Base-by-base conservation (phyloP, 2,797 vertebrate genomes). In the Otus scops region DNA sequence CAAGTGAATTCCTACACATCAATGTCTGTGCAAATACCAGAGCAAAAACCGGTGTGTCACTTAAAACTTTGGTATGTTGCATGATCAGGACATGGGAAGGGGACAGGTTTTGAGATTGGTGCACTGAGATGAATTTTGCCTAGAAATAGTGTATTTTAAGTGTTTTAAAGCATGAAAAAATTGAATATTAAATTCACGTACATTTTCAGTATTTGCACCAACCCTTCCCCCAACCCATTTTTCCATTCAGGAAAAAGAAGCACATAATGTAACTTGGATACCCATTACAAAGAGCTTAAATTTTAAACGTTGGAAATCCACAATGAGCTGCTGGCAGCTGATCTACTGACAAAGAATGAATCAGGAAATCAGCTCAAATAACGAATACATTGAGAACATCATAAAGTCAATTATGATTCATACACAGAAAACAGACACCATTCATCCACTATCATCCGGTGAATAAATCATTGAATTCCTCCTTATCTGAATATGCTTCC, bases 331-430 rank as follows among this genome's bases (percentile, higher is more conserved):
- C 90, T 94, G 86, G 95, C 92, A 95, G 57, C 56, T 1, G 1
- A 68, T 26, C 73, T 61, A 79, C 85, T 70, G 92, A 94, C 85
- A 92, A 92, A 92, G 88, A 91, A 92, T 80, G 86, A 95, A 87
- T 95, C 95, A 96, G 94, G 88, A 97, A 96, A 91, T 93, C 92
- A 61, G 88, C 84, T 91, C 92, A 54, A 95, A 95, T 96, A 96
- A 93, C 4, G 89, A 96, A 92, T 85, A 96, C 92, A 95, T 96
- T 96, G 92, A 96, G 70, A 76, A 79, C 70, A 69, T 89, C 81
- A 91, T 91, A 89, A 95, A 96, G 81, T 48, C 90, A 91, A 80
- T 85, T 54, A 91, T 81, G 80, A 97, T 95, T 97, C 96, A 93
- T 91, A 34, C 77, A 47, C 88, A 83, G 94, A 95, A 96, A 96